These are phyloP conservation scores for Myodes glareolus DNA, from an alignment of 2,113 vertebrate genomes.

Conservation along the genomic window DNA sequence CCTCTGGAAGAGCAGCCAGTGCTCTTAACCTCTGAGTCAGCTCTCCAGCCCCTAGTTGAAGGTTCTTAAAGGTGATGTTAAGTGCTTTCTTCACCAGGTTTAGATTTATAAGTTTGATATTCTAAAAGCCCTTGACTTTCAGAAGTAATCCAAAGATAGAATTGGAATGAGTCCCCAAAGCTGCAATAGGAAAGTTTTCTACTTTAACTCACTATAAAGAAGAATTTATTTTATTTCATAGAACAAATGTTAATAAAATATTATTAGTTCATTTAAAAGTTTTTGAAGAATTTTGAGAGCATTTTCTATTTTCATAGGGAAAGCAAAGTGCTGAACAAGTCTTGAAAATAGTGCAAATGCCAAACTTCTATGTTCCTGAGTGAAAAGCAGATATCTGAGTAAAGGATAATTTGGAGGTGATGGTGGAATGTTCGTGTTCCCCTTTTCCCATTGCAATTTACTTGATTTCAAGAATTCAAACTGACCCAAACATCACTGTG, in stretches of 20 bases:
- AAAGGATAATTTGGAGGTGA: not conserved
- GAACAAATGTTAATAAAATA: not conserved
- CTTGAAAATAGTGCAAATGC: not conserved
- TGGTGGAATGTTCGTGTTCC: not conserved
- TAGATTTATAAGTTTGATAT: not conserved
- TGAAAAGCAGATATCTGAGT: not conserved
- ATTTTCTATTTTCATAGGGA: not conserved
- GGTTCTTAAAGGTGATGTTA: not conserved
- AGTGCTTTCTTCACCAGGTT: not conserved
- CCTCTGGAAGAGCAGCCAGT: no score
- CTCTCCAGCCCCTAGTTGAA: no score
- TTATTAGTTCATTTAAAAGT: not conserved
- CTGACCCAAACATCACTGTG: not conserved
- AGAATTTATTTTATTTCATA: not conserved
- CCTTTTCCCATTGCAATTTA: not conserved
- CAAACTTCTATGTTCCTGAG: conserved; percentile 9
- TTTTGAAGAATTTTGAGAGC: not conserved
- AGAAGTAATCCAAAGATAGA: conserved; percentile 8
- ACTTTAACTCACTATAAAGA: conserved; percentile 21
- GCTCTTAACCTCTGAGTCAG: no score
- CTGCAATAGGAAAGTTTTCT: not conserved
- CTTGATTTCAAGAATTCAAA: conserved; percentile 33
- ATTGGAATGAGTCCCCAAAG: not conserved
- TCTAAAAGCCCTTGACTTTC: not conserved
- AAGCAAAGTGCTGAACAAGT: not conserved